Evolutionary conservation across 2,113 vertebrate species (phyloP), one percentile per base, ranked within the genome.

Genomic region (Oenanthe oenanthe): DNA sequence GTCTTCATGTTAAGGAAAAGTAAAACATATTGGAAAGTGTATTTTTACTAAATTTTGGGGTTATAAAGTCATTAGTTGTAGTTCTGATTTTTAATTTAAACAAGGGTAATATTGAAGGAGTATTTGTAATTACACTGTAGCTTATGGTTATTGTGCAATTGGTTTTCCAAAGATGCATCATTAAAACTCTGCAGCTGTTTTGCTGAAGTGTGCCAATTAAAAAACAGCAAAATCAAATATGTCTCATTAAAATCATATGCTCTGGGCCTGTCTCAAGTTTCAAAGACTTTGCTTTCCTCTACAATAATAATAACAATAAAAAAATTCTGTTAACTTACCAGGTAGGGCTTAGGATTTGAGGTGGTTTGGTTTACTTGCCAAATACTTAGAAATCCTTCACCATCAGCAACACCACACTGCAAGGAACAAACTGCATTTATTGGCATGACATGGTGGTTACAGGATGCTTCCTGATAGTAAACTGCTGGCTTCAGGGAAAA

Each of bases 331-430:
- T 72, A 60, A 97, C 99, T 98, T 97, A 99, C 99, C 98, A 99
- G 97, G 83, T 99, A 99, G 20, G 99, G 99, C 97, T 99, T 99
- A 58, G 99, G 99, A 97, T 99, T 99, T 47, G 99, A 99, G 47
- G 98, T 98, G 14, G 99, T 98, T 97, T 99, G 99, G 96, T 99
- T 99, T 96, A 99, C 99, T 98, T 99, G 99, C 99, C 99, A 99
- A 81, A 99, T 98, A 95, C 99, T 99, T 92, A 99, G 98, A 97
- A 99, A 99, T 51, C 99, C 99, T 92, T 99, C 99, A 75, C 99
- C 99, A 68, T 99, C 99, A 47, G 99, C 99, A 68, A 99, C 99
- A 28, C 99, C 99, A 88, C 99, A 99, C 99, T 99, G 94, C 54
- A 97, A 95, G 89, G 85, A 96, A 95, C 1, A 40, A 92, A 72